Evolutionary conservation across 2,797 vertebrate genomes (phyloP).

Genomic region (Melanotaenia boesemani): DNA sequence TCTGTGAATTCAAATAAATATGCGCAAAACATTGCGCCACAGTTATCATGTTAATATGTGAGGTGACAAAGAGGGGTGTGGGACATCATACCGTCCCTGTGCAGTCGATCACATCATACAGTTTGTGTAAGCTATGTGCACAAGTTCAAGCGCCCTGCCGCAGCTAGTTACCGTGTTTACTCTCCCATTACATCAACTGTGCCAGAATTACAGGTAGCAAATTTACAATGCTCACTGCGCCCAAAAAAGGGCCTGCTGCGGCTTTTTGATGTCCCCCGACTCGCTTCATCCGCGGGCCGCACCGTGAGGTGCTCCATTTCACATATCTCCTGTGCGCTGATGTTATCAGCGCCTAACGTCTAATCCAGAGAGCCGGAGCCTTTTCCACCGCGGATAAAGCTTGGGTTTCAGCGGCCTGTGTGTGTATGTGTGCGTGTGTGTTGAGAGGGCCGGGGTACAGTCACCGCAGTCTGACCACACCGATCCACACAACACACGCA

Average conservation of each 20-base stretch:
- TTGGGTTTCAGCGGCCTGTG: slow-evolving; percentile 75
- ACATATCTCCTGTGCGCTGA: slow-evolving; percentile 80
- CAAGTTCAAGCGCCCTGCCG: slow-evolving; percentile 31
- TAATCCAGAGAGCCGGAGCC: slow-evolving; percentile 79
- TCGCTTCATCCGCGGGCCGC: slow-evolving; percentile 58
- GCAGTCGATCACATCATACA: background rate
- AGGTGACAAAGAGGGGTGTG: background rate
- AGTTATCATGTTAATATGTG: background rate
- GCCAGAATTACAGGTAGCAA: slow-evolving; percentile 75
- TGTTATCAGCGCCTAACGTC: slow-evolving; percentile 82
- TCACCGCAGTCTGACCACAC: slow-evolving; percentile 67
- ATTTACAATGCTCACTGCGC: slow-evolving; percentile 66
- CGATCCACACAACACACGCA: slow-evolving; percentile 29
- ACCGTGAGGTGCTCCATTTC: slow-evolving; percentile 76
- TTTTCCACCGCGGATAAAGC: slow-evolving; percentile 82
- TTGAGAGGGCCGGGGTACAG: slow-evolving; percentile 16
- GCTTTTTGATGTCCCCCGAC: slow-evolving; percentile 58
- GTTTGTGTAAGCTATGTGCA: background rate
- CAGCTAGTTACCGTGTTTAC: slow-evolving; percentile 71
- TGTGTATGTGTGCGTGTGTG: slow-evolving; percentile 19
- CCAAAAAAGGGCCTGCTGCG: slow-evolving; percentile 59
- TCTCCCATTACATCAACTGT: slow-evolving; percentile 72
- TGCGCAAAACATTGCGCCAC: background rate
- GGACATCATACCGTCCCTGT: background rate
- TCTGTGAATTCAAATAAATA: slow-evolving; percentile 23